These are phyloP conservation scores for Staurois parvus DNA, from an alignment of 2,797 vertebrate genomes.

Conservation along the genomic window DNA sequence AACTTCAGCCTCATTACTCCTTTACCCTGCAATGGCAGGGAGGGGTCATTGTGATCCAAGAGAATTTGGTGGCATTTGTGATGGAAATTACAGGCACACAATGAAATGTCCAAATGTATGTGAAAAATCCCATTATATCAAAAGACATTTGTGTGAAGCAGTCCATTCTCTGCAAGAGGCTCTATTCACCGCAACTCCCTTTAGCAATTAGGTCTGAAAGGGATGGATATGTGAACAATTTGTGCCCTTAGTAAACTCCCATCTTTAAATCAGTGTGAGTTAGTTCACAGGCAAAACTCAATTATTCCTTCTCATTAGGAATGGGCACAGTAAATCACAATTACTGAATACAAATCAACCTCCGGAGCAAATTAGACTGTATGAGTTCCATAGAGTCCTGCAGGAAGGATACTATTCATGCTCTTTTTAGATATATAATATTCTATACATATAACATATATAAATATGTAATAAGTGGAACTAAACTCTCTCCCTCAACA, in stretches of 20 bases:
- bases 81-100: constrained; percentile 27
- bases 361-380: background rate
- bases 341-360: background rate
- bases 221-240: constrained; percentile 13
- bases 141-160: constrained; percentile 29
- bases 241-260: background rate
- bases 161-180: constrained; percentile 19
- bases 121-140: constrained; percentile 34
- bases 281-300: background rate
- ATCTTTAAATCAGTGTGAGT: background rate
- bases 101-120: background rate
- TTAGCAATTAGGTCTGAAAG: constrained; percentile 40
- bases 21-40: background rate
- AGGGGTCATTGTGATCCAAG: background rate
- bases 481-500: no score
- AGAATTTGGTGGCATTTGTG: constrained; percentile 5
- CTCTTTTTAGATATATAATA: no score
- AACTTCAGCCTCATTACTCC: background rate
- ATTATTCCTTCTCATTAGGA: background rate
- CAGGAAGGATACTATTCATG: no score
- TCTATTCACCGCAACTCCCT: constrained; percentile 30
- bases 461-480: no score
- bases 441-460: no score
- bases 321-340: background rate
- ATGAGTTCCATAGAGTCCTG: no score